Percentiles rank a stretch among this genome's conserved stretches.
phyloP scores from a whole-genome alignment of 35 echinoderm and acorn worm species.

The Lytechinus pictus region DNA sequence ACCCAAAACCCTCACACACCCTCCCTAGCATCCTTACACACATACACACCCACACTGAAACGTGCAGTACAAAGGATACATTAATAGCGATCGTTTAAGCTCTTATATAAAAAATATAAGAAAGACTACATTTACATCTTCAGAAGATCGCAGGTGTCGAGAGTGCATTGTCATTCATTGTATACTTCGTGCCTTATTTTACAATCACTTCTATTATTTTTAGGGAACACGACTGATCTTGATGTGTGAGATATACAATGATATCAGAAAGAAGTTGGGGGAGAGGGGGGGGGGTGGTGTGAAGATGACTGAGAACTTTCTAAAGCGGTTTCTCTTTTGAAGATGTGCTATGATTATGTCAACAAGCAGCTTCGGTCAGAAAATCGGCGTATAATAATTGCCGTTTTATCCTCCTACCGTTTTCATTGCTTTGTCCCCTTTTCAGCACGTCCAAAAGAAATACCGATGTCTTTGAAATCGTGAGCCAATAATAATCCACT shows the following conservation, averaged over 20 bases:
- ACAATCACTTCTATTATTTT: too few species aligned
- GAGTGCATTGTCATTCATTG: neutral
- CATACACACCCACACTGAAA: too few species aligned
- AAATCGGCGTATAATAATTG: neutral
- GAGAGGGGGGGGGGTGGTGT: neutral
- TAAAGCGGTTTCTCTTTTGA: neutral
- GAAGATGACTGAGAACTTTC: neutral
- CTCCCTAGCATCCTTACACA: too few species aligned
- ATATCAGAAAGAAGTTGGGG: neutral
- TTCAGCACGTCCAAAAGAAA: neutral
- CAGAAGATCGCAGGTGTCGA: neutral
- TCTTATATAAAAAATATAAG: neutral
- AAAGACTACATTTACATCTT: neutral
- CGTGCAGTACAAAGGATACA: too few species aligned
- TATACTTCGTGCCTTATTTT: too few species aligned
- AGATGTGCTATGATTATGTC: neutral
- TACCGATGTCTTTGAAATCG: slow-evolving; percentile 30
- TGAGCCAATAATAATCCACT: slow-evolving; percentile 27
- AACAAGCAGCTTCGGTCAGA: neutral
- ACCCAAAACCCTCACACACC: too few species aligned
- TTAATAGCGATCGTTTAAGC: too few species aligned
- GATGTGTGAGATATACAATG: neutral
- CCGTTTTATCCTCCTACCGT: neutral
- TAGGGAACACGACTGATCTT: too few species aligned
- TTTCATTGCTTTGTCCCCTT: neutral